phyloP scores from a whole-genome alignment of 2,888 invertebrate species.

The Pristionchus maxplancki region DNA sequence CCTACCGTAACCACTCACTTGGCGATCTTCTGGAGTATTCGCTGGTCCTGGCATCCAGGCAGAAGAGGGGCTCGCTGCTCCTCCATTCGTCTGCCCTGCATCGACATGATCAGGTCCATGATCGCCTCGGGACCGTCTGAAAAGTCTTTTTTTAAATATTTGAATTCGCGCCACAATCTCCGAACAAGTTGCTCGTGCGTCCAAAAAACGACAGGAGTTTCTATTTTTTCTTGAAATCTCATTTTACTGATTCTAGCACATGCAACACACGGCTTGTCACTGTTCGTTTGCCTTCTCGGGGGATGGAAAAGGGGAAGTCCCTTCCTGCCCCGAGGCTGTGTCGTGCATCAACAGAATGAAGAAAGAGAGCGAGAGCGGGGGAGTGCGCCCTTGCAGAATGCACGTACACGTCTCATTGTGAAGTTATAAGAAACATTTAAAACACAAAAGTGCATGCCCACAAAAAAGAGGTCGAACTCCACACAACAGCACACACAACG shows the following conservation, averaged over 20 bases:
- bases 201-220: background rate
- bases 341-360: too few relatives aligned
- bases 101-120: constrained; percentile 84
- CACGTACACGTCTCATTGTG: too few relatives aligned
- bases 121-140: constrained; percentile 69
- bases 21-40: constrained; percentile 23
- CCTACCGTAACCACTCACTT: too few relatives aligned
- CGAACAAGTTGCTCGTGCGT: background rate
- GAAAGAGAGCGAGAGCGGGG: too few relatives aligned
- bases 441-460: too few relatives aligned
- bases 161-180: background rate
- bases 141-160: constrained; percentile 52
- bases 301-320: background rate
- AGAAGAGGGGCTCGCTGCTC: constrained; percentile 59
- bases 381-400: background rate
- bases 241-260: background rate
- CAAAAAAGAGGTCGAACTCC: too few relatives aligned
- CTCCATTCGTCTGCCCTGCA: constrained; percentile 92
- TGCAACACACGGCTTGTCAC: background rate
- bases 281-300: background rate
- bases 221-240: background rate
- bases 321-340: background rate
- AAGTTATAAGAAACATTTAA: too few relatives aligned
- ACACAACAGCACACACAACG: too few relatives aligned
- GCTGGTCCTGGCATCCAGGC: constrained; percentile 60